Evolutionary conservation across 2,888 invertebrate genomes (phyloP), one percentile per base, ranked within the genome.

Genomic region (Agrilus biguttatus): DNA sequence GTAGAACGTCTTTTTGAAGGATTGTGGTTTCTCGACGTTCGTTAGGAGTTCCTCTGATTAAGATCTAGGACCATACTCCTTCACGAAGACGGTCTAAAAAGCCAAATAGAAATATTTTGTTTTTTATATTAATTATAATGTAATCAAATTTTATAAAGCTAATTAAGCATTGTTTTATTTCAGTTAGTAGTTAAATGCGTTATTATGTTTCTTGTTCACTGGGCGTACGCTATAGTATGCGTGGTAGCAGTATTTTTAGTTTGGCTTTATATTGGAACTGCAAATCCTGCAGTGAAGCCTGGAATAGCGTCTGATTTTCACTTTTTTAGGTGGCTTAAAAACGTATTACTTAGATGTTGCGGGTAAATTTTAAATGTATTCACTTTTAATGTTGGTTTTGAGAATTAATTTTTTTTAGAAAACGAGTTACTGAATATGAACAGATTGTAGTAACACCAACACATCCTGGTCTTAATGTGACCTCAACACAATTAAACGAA

Each of bases 241-340:
- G 75, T 95, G 45, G 70, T 75, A 33, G 81, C 83, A 14, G 79
- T 91, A 47, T 81, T 89, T 64, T 67, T 90, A 41, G 76, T 95
- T 46, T 95, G 92, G 84, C 75, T 90, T 58, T 96, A 96, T 68
- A 91, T 96, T 50, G 92, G 93, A 36, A 85, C 88, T 41, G 89
- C 90, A 7, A 93, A 91, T 69, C 95, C 96, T 8, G 93, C 93
- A 5, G 90, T 92, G 7, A 92, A 90, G 60, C 93, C 93, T 1
- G 95, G 95, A 36, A 71, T 86, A 23, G 84, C 88, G 1, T 77
- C 83, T 0, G 87, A 89, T 60, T 89, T 89, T 60, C 77, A 78
- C 52, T 80, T 89, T 55, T 78, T 86, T 55, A 74, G 75, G 40
- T 89, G 86, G 88, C 61, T 87, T 17, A 85, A 79, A 62, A 77